phyloP scores from a whole-genome alignment of 2,113 vertebrate species.

The Salvelinus fontinalis region DNA sequence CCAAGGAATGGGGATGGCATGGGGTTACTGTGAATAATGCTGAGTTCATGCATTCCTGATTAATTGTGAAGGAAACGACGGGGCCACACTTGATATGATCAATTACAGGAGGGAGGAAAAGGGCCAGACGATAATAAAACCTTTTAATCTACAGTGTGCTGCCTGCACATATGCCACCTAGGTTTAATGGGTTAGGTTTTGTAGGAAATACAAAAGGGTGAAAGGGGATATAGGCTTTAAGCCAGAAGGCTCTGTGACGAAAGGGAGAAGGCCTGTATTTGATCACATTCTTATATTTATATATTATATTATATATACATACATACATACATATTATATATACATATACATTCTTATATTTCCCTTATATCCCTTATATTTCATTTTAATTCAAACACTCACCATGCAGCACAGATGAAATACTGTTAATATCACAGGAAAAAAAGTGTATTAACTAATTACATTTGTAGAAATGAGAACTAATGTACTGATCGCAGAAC shows the following conservation, averaged over 20 bases:
- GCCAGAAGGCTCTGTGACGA: conserved; percentile 36
- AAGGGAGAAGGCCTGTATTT: not conserved
- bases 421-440: too few species aligned
- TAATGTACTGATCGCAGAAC: not conserved
- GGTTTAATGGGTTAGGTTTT: conserved; percentile 56
- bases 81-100: conserved; percentile 70
- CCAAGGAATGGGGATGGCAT: conserved; percentile 68
- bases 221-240: conserved; percentile 33
- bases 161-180: conserved; percentile 61
- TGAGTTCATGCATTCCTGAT: conserved; percentile 71
- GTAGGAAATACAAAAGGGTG: conserved; percentile 50
- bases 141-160: conserved; percentile 48
- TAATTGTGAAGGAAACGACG: conserved; percentile 64
- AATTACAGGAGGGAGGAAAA: conserved; percentile 62
- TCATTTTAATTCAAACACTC: not conserved
- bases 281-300: not conserved
- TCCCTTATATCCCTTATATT: too few species aligned
- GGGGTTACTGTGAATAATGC: conserved; percentile 72
- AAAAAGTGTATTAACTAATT: too few species aligned
- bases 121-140: conserved; percentile 58
- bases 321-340: too few species aligned
- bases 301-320: too few species aligned
- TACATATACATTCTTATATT: too few species aligned
- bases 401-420: not conserved
- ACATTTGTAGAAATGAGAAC: not conserved